These are phyloP conservation scores for Bos javanicus DNA, from an alignment of 2,113 vertebrate species.

Conservation along the genomic window DNA sequence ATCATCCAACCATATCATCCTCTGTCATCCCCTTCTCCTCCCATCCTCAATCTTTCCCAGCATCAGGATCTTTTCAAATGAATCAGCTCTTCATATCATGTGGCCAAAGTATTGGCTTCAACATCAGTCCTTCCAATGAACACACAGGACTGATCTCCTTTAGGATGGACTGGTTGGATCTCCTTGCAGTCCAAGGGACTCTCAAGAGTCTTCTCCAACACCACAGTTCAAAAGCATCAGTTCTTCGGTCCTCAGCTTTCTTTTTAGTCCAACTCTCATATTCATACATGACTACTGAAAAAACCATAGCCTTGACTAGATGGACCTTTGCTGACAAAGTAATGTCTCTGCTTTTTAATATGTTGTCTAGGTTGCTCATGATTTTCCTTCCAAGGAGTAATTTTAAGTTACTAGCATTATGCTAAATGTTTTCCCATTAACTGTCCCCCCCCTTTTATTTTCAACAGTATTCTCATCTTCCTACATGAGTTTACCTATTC, in stretches of 20 bases:
- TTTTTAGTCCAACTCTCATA: not conserved
- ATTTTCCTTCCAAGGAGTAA: not conserved
- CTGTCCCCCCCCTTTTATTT: not conserved
- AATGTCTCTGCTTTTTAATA: not conserved
- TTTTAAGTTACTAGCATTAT: not conserved
- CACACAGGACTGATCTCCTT: not conserved
- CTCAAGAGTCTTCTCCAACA: not conserved
- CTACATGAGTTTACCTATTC: not conserved
- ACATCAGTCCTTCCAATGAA: not conserved
- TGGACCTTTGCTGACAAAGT: not conserved
- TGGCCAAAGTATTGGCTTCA: not conserved
- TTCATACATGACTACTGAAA: not conserved
- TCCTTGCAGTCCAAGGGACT: not conserved
- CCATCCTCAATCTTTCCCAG: not conserved
- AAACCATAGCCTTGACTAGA: not conserved
- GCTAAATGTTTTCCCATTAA: not conserved
- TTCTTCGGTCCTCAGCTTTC: not conserved
- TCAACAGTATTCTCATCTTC: not conserved
- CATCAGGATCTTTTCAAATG: not conserved
- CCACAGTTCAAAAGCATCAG: not conserved
- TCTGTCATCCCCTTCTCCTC: not conserved
- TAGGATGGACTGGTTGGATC: not conserved
- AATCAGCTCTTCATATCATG: fast-evolving
- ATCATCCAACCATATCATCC: not conserved
- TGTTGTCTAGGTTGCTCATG: not conserved